Evolutionary conservation across 2,113 vertebrate species (phyloP).

Genomic region (Dasyprocta punctata): DNA sequence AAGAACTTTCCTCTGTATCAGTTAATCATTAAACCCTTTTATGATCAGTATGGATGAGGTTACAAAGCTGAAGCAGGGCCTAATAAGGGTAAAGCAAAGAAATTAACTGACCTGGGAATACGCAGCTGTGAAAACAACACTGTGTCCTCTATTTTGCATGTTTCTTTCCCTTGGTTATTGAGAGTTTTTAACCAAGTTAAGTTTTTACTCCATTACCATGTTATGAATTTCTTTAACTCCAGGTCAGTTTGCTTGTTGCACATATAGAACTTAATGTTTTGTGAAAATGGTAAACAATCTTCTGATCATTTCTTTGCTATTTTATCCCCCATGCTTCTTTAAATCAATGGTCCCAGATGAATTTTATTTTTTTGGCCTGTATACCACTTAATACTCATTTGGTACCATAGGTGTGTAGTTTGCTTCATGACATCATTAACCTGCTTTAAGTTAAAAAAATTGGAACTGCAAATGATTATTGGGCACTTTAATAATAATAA

Average conservation of each 20-base stretch:
- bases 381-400: not conserved
- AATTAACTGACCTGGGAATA: rapidly evolving
- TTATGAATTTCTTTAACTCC: not conserved
- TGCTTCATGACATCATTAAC: not conserved
- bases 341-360: not conserved
- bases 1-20: not conserved
- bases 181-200: not conserved
- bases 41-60: not conserved
- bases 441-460: not conserved
- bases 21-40: not conserved
- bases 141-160: not conserved
- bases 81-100: not conserved
- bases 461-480: not conserved
- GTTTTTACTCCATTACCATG: not conserved
- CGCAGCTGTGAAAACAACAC: rapidly evolving
- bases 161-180: rapidly evolving
- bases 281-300: not conserved
- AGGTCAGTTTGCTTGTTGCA: not conserved
- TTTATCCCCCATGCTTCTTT: not conserved
- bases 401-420: not conserved
- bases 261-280: not conserved
- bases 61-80: not conserved
- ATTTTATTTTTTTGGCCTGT: not conserved
- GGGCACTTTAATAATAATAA: not conserved
- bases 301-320: not conserved